Percentiles rank a stretch among this genome's conserved stretches.
phyloP scores from a whole-genome alignment of 2,888 invertebrate genomes.

The Apoda limacodes region DNA sequence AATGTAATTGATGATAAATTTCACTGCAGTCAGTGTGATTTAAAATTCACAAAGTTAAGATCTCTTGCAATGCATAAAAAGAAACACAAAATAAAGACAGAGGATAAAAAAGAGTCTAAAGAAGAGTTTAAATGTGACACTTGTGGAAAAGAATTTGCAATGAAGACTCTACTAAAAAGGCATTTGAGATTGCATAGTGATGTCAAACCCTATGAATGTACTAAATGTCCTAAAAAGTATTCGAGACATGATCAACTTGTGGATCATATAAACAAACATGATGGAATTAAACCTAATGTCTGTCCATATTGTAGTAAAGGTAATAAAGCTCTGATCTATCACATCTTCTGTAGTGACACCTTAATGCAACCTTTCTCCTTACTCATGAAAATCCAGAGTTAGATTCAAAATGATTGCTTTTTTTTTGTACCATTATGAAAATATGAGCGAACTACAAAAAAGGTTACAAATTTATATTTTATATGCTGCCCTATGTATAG shows the following conservation, averaged over 20 bases:
- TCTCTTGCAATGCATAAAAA: constrained; percentile 52
- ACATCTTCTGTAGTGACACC: no score
- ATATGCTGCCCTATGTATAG: no score
- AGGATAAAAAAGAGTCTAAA: constrained; percentile 33
- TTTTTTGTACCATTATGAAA: no score
- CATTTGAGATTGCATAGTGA: constrained; percentile 65
- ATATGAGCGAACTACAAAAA: no score
- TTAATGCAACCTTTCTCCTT: no score
- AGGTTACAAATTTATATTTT: no score
- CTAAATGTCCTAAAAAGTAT: constrained; percentile 68
- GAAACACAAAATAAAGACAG: constrained; percentile 38
- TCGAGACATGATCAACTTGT: constrained; percentile 67
- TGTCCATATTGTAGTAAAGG: constrained; percentile 72
- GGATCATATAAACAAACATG: constrained; percentile 70
- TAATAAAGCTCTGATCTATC: no score
- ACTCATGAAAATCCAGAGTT: no score
- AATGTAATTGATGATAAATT: constrained; percentile 27
- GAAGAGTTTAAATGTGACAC: constrained; percentile 48
- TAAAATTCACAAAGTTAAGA: constrained; percentile 58
- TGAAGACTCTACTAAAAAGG: constrained; percentile 47
- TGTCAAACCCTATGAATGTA: constrained; percentile 64
- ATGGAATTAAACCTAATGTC: constrained; percentile 64
- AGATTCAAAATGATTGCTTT: no score
- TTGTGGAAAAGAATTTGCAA: constrained; percentile 52
- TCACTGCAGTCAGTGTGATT: constrained; percentile 64